Evolutionary conservation across 2,113 vertebrate species (phyloP).

Genomic region (Hyperopisus bebe): DNA sequence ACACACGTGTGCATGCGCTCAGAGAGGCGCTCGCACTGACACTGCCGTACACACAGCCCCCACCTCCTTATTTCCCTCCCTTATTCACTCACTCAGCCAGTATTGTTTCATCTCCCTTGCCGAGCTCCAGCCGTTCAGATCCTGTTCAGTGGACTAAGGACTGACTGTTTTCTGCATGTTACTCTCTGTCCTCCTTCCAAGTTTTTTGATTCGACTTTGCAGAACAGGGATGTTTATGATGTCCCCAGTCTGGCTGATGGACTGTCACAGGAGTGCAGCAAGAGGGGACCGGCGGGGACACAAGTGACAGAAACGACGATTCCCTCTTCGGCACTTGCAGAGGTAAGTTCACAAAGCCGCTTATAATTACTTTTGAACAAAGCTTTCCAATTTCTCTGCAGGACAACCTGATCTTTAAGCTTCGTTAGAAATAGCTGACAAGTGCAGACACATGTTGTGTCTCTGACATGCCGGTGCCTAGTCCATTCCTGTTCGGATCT

Average conservation of each 20-base stretch:
- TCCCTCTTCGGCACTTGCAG: neutral
- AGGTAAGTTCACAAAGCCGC: slow-evolving; percentile 2
- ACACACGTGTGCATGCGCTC: neutral
- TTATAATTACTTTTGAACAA: neutral
- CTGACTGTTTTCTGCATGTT: neutral
- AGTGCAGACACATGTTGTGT: neutral
- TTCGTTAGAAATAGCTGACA: neutral
- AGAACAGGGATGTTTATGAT: neutral
- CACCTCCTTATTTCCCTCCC: neutral
- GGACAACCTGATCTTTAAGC: neutral
- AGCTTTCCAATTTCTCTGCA: neutral
- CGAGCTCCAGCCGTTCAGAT: neutral
- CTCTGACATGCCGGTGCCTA: neutral
- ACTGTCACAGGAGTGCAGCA: neutral
- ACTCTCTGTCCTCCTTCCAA: neutral
- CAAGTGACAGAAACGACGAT: neutral
- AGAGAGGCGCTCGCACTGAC: neutral
- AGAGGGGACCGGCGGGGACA: neutral
- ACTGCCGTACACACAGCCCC: neutral
- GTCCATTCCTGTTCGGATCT: neutral
- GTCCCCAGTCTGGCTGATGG: neutral
- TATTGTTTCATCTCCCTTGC: neutral
- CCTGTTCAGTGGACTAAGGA: neutral
- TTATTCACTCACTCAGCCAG: neutral
- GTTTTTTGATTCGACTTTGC: neutral